A percentile compares a stretch with the other conserved stretches of the same genome.
phyloP scores from a whole-genome alignment of 2,797 vertebrate species.

The Tolypeutes matacus region DNA sequence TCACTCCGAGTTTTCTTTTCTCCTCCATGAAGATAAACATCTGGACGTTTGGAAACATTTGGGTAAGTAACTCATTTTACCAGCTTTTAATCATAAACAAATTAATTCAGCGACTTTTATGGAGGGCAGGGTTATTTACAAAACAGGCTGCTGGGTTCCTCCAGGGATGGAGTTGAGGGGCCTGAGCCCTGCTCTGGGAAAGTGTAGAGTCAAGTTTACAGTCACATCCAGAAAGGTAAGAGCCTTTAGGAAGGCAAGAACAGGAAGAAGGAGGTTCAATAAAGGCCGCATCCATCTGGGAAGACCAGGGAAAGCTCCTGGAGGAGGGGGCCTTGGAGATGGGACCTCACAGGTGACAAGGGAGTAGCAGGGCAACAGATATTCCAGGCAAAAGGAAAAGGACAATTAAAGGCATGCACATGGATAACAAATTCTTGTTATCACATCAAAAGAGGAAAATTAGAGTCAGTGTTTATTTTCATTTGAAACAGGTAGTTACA shows the following conservation, averaged over 20 bases:
- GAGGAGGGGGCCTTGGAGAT: neutral
- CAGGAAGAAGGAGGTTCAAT: neutral
- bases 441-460: neutral
- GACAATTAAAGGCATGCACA: neutral
- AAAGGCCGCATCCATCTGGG: neutral
- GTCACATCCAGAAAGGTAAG: neutral
- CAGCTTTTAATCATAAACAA: slow-evolving; percentile 64
- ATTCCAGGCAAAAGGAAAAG: neutral
- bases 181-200: slow-evolving; percentile 5
- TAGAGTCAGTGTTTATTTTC: neutral
- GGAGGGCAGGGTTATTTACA: neutral
- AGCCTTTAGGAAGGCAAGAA: neutral
- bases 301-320: neutral
- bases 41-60: slow-evolving; percentile 62
- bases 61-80: slow-evolving; percentile 44
- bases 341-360: neutral
- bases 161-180: neutral
- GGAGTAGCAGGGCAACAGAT: no score
- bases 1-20: slow-evolving; percentile 29
- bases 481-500: neutral
- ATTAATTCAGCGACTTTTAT: slow-evolving; percentile 54
- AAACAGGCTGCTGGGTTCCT: neutral
- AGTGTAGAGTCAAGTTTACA: neutral
- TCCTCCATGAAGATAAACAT: slow-evolving; percentile 45
- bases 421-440: neutral